Percentiles rank a stretch among this genome's conserved stretches.
Evolutionary conservation across 2,113 vertebrate species (phyloP).

Genomic region (Delphinapterus leucas): DNA sequence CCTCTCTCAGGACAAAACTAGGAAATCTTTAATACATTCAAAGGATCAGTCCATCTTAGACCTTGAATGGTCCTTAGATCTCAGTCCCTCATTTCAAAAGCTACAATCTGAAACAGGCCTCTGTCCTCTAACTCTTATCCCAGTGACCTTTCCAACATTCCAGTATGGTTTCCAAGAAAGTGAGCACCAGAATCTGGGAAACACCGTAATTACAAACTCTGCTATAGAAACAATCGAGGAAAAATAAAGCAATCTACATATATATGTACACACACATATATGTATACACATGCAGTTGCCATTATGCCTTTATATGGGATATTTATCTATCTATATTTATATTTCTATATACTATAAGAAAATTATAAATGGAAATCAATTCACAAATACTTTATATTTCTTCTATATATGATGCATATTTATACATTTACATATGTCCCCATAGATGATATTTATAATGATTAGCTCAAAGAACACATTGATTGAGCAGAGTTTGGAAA

Average conservation of each 20-base stretch:
- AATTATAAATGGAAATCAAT: not conserved
- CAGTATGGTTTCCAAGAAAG: not conserved
- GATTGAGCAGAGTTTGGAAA: not conserved
- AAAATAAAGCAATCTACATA: not conserved
- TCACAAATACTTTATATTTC: not conserved
- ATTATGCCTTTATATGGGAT: not conserved
- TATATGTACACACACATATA: not conserved
- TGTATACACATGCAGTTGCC: not conserved
- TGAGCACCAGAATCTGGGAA: not conserved
- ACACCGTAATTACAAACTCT: not conserved
- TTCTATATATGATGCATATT: not conserved
- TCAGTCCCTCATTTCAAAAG: not conserved
- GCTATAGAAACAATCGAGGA: not conserved
- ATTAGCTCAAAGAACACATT: not conserved
- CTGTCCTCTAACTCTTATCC: not conserved
- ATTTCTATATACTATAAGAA: not conserved
- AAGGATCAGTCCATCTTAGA: not conserved
- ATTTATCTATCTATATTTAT: not conserved
- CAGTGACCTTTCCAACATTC: not conserved
- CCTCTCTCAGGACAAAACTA: not conserved
- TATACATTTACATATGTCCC: not conserved
- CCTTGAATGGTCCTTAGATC: not conserved
- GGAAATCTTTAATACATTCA: not conserved
- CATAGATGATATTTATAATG: not conserved
- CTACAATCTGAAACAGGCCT: not conserved